These are phyloP conservation scores for Paedocypris micromegethes DNA, from an alignment of 2,797 vertebrate species.

Conservation along the genomic window DNA sequence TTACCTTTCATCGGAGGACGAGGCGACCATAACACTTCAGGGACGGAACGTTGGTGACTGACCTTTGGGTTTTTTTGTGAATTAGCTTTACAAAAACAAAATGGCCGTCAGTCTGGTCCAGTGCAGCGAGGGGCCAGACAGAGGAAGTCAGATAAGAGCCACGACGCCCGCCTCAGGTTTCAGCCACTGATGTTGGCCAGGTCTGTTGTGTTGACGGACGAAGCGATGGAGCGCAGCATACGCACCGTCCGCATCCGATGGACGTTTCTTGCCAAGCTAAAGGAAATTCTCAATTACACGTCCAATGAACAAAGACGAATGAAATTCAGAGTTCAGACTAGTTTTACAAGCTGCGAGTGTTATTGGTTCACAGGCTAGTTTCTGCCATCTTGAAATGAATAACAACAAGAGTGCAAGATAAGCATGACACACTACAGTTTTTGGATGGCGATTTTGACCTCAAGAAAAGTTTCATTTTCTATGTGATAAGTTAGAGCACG, in stretches of 20 bases:
- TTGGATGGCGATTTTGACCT: too few species aligned
- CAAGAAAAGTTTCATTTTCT: too few species aligned
- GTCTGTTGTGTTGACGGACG: slow-evolving; percentile 14
- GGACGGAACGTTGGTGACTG: too few species aligned
- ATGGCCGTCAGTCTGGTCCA: too few species aligned
- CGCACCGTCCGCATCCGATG: neutral
- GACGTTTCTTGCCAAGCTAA: slow-evolving; percentile 15
- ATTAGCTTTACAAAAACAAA: too few species aligned
- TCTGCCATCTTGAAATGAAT: too few species aligned
- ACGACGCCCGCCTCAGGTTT: slow-evolving; percentile 28
- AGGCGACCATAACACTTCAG: slow-evolving; percentile 44
- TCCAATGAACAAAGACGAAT: slow-evolving; percentile 24
- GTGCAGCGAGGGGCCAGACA: too few species aligned
- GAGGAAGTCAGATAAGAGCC: neutral
- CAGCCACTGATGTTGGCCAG: slow-evolving; percentile 15
- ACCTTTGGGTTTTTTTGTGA: too few species aligned
- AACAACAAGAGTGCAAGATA: too few species aligned
- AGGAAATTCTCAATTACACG: slow-evolving; percentile 22
- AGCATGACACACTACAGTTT: too few species aligned
- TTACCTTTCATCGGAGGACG: slow-evolving; percentile 51
- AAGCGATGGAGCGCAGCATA: slow-evolving; percentile 2
- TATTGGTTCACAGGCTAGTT: neutral
- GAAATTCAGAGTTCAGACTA: neutral
- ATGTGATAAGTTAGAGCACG: too few species aligned
- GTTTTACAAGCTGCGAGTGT: slow-evolving; percentile 15